Conservation (phyloP, 2,797 vertebrate species). For the Sitta carolinensis region DNA sequence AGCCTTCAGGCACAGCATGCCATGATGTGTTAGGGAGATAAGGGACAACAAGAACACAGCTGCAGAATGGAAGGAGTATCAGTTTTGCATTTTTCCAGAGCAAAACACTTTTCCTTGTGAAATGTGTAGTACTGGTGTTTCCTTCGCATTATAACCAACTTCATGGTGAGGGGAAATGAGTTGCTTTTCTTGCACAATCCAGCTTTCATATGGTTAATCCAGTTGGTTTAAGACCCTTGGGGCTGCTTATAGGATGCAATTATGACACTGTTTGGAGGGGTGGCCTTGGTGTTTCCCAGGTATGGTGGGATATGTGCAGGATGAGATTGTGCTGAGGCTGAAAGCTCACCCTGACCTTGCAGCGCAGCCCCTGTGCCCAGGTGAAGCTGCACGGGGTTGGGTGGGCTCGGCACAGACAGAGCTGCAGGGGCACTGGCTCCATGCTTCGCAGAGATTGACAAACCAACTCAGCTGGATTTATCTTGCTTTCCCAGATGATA, state of each 20-base stretch:
- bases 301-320: fast-evolving
- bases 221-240: fast-evolving
- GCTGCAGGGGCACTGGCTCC: background rate
- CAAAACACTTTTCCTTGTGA: background rate
- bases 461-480: background rate
- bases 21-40: fast-evolving
- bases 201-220: background rate
- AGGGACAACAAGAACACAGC: background rate
- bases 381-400: background rate
- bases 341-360: background rate
- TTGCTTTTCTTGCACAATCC: background rate
- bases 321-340: background rate
- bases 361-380: background rate
- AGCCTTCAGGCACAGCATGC: background rate
- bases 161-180: background rate
- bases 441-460: background rate
- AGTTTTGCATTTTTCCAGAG: background rate
- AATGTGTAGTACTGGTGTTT: background rate
- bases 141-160: background rate
- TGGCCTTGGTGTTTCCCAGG: background rate
- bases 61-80: background rate
- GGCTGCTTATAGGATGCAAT: background rate
- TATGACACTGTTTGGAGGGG: background rate
- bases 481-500: background rate
- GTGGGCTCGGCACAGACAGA: fast-evolving